A percentile compares a stretch with the other conserved stretches of the same genome.
phyloP scores from a whole-genome alignment of 2,797 vertebrate species.

The Vireo griseus region DNA sequence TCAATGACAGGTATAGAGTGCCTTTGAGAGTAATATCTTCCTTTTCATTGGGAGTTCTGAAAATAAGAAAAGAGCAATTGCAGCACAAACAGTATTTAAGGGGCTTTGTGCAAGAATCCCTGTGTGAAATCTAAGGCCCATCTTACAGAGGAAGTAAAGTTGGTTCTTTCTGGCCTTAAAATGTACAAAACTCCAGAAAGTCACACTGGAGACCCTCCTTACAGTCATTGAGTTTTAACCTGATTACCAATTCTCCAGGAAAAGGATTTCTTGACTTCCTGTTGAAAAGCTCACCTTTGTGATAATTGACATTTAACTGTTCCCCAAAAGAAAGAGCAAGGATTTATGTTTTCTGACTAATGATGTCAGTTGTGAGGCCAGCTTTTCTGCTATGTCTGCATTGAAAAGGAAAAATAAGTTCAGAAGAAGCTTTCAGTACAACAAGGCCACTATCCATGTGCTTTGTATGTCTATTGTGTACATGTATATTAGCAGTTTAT shows the following conservation, averaged over 20 bases:
- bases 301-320: background rate
- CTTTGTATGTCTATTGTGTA: background rate
- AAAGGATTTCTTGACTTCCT: background rate
- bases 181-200: background rate
- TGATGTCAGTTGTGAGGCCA: background rate
- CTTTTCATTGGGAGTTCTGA: background rate
- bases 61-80: background rate
- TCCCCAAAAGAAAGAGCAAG: background rate
- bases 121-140: background rate
- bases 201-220: background rate
- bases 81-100: background rate
- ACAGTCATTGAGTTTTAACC: background rate
- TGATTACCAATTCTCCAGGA: background rate
- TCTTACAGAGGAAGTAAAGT: background rate
- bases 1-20: background rate
- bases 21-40: background rate
- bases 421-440: background rate
- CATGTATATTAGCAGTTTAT: background rate
- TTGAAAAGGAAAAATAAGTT: background rate
- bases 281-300: background rate
- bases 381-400: background rate
- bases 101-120: background rate
- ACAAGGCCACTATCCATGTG: background rate
- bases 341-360: background rate
- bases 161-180: background rate